Base-by-base conservation (phyloP, 2,797 vertebrate species). In the Tauraco hartlaubi region DNA sequence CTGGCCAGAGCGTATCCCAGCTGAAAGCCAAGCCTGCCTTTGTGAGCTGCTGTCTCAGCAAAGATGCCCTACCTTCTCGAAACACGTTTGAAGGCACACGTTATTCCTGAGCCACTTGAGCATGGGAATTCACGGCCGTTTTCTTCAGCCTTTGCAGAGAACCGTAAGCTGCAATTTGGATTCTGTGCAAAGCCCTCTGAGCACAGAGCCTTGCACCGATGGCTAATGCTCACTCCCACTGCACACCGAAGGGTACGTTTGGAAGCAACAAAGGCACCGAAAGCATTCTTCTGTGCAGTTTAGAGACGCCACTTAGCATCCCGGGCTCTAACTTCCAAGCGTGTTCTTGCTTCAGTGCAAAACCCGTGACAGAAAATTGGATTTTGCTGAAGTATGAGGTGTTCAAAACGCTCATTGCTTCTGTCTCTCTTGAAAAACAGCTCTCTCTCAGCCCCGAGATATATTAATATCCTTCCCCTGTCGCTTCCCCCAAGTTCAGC, bases 371-470 rank as follows among this genome's bases (percentile, higher is more conserved):
- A 95, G 94, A 96, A 97, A 97, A 98, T 91, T 95, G 79, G 89
- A 97, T 97, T 97, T 96, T 73, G 72, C 16, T 97, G 96, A 97
- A 94, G 92, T 94, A 96, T 96, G 94, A 97, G 87, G 80, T 95
- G 84, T 94, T 97, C 43, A 23, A 95, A 97, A 92, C 58, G 86
- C 28, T 95, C 90, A 76, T 86, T 94, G 79, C 88, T 97, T 86
- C 89, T 87, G 91, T 94, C 95, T 97, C 55, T n/a, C 91, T 97
- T 97, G 96, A 98, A 96, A 97, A 98, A 96, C 86, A 95, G 77
- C 78, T 93, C 67, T 54, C 58, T 93, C 49, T 35, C 58, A 80
- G 62, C 76, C 83, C 59, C 46, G 58, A 89, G 91, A 92, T 97
- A 44, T 77, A 96, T 97, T 97, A 95, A 96, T 96, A 93, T 90